Percentiles rank a stretch among this genome's conserved stretches.
Evolutionary conservation across 2,113 vertebrate species (phyloP).

Genomic region (Engraulis encrasicolus): DNA sequence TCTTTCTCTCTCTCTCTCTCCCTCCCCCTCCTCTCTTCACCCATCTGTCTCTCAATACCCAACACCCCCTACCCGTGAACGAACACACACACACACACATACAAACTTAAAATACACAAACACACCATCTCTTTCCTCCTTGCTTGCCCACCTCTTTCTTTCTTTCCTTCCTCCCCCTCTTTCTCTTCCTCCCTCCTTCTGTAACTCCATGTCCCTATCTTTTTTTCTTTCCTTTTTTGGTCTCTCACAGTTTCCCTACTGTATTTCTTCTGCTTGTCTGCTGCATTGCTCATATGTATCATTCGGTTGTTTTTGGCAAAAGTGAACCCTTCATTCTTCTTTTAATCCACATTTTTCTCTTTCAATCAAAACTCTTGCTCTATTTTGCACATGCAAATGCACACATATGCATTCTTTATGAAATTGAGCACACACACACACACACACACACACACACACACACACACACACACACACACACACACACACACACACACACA

Average conservation of each 20-base stretch:
- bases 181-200: conserved; percentile 33
- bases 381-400: too few relatives aligned
- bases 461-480: background rate
- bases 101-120: too few relatives aligned
- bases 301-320: too few relatives aligned
- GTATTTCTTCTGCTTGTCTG: background rate
- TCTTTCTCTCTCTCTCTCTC: conserved; percentile 54
- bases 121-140: conserved; percentile 41
- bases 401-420: too few relatives aligned
- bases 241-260: conserved; percentile 2
- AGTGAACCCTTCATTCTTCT: conserved; percentile 5
- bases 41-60: conserved; percentile 60
- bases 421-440: too few relatives aligned
- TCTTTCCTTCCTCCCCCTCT: conserved; percentile 31
- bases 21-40: conserved; percentile 47
- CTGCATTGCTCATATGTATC: too few relatives aligned
- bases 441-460: background rate
- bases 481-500: background rate
- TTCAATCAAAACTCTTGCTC: background rate
- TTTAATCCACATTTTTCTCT: background rate
- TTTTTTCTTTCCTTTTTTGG: background rate
- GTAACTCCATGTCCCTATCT: background rate
- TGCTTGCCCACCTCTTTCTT: conserved; percentile 23
- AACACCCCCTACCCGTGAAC: conserved; percentile 56
- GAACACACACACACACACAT: too few relatives aligned